These are phyloP conservation scores for Criorhina ranunculi DNA, from an alignment of 2,888 invertebrate species.

Conservation along the genomic window DNA sequence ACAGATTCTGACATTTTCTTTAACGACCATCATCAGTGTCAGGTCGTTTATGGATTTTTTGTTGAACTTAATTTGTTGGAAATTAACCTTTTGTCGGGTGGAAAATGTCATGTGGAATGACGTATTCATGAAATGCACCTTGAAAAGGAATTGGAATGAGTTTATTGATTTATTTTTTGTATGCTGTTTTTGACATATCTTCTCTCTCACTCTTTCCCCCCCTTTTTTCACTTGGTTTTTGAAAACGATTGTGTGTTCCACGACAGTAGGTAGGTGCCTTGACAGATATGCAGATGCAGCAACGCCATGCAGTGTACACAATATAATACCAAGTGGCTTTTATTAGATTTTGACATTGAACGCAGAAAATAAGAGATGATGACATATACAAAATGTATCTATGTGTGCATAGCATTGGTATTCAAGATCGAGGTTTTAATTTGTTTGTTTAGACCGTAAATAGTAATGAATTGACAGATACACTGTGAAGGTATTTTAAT, in stretches of 20 bases:
- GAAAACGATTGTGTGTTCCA: background rate
- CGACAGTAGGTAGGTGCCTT: background rate
- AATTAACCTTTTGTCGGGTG: background rate
- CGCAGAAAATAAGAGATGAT: conserved; percentile 4
- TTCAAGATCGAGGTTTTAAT: conserved; percentile 69
- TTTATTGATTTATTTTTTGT: conserved; percentile 34
- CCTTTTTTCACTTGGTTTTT: background rate
- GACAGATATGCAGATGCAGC: conserved; percentile 26
- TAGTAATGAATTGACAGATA: conserved; percentile 20
- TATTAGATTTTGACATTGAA: conserved; percentile 60
- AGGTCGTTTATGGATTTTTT: conserved; percentile 13
- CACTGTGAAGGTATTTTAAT: conserved; percentile 40
- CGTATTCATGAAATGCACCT: conserved; percentile 38
- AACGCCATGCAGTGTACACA: background rate
- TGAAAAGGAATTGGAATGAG: conserved; percentile 5
- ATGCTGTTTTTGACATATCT: background rate
- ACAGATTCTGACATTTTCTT: conserved; percentile 5
- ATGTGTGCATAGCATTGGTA: conserved; percentile 46
- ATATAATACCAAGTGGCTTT: conserved; percentile 36
- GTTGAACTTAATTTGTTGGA: background rate
- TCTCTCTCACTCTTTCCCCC: no score
- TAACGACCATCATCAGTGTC: background rate
- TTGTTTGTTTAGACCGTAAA: conserved; percentile 31
- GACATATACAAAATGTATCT: background rate
- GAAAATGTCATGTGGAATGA: conserved; percentile 28